phyloP scores from a whole-genome alignment of 2,113 vertebrate genomes.

The Pholis gunnellus region DNA sequence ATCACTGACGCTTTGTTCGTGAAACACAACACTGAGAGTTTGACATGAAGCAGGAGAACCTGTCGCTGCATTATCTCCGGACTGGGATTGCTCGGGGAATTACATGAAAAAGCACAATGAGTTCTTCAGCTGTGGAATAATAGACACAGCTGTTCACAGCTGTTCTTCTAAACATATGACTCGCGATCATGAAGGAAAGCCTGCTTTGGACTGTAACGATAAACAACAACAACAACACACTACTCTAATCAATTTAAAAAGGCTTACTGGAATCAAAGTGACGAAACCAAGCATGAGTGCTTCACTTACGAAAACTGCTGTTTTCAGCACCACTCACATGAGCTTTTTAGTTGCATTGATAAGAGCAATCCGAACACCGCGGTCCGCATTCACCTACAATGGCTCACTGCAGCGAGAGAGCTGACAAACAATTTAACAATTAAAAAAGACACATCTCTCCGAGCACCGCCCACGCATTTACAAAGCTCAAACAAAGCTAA shows the following conservation, averaged over 20 bases:
- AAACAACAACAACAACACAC: background rate
- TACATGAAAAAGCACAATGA: slow-evolving; percentile 1
- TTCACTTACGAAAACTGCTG: background rate
- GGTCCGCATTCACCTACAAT: background rate
- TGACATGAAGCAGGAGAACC: slow-evolving; percentile 29
- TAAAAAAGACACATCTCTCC: slow-evolving; percentile 31
- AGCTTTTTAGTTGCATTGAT: background rate
- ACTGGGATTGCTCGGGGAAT: background rate
- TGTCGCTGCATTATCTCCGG: slow-evolving; percentile 2
- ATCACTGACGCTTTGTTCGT: slow-evolving; percentile 48
- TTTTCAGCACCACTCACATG: background rate
- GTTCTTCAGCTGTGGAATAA: slow-evolving; percentile 7
- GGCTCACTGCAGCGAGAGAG: background rate
- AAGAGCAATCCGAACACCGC: background rate
- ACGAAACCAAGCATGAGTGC: background rate
- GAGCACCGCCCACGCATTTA: slow-evolving; percentile 37
- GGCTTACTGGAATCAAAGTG: background rate
- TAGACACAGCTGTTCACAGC: slow-evolving; percentile 12
- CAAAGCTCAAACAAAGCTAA: slow-evolving; percentile 57
- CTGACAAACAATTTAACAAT: slow-evolving; percentile 48
- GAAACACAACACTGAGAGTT: slow-evolving; percentile 39
- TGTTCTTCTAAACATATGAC: background rate
- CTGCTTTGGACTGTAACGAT: background rate
- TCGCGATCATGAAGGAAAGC: background rate
- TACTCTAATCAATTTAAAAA: background rate